Base-by-base conservation (phyloP, 1,140 invertebrate species). In the Pogonus chalceus region DNA sequence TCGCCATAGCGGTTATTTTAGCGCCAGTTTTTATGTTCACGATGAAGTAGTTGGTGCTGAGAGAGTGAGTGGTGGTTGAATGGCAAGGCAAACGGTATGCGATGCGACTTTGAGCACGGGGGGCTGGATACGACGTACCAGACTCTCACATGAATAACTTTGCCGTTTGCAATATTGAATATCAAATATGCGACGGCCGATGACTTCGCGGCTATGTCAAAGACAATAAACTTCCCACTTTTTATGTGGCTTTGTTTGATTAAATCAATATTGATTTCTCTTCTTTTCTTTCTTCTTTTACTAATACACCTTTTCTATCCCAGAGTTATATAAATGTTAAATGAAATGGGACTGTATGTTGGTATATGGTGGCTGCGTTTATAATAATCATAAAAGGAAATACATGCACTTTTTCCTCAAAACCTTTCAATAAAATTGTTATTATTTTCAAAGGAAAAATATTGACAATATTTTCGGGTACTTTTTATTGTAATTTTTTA, bases 131-230 rank as follows among this genome's bases (percentile, higher is more conserved):
- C n/a, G n/a, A n/a, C n/a, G n/a, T n/a, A n/a, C n/a, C n/a, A n/a
- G n/a, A n/a, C 26, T 9, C 37, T 12, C 37, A 43, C 37, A 43
- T 43, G 37, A 43, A 43, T 43, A 43, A 43, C 37, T 43, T 43
- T 43, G 37, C 37, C 37, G 37, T 43, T 43, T 43, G 37, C 37
- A 43, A 43, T 43, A 43, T 43, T 43, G 37, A 43, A 43, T 43
- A 43, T 43, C 37, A 43, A 43, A 43, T 43, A 43, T 43, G 37
- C 37, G 37, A 16, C 37, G 18, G 37, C 37, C 37, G 37, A 43
- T 43, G 37, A 43, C 37, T 43, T 4, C 18, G 37, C 37, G 37
- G 37, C 37, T 12, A 43, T 43, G 37, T 43, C 37, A 43, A 43
- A 18, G 37, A 43, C 37, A 43, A 18, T 43, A 43, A 43, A 43